Conservation (phyloP, 2,113 vertebrate genomes). For the Vombatus ursinus region DNA sequence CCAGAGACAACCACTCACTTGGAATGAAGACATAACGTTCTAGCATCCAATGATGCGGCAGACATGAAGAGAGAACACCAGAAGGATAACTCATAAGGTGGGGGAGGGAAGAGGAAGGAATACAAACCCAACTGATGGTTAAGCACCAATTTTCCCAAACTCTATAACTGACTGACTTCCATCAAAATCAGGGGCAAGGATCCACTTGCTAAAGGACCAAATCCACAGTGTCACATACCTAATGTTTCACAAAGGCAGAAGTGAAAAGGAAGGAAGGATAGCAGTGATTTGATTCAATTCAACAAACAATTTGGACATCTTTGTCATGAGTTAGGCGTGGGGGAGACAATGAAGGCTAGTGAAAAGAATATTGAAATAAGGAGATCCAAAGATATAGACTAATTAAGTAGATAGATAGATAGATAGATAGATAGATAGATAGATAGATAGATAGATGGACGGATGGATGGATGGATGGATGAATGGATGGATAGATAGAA, state of each 20-base stretch:
- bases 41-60: conserved; percentile 74
- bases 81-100: conserved; percentile 72
- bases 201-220: conserved; percentile 18
- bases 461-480: no score
- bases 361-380: neutral
- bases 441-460: no score
- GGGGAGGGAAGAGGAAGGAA: conserved; percentile 35
- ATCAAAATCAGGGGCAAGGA: conserved; percentile 38
- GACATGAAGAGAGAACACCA: conserved; percentile 73
- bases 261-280: neutral
- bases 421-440: no score
- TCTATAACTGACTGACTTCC: conserved; percentile 32
- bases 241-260: conserved; percentile 17
- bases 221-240: conserved; percentile 28
- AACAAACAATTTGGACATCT: neutral
- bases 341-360: neutral
- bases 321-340: neutral
- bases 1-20: conserved; percentile 82
- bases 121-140: conserved; percentile 63
- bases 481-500: no score
- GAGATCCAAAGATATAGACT: neutral
- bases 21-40: conserved; percentile 83
- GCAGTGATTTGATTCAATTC: neutral
- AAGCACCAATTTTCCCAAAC: conserved; percentile 64
- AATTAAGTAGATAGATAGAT: neutral